Percentiles rank a stretch among this genome's conserved stretches.
phyloP scores from a whole-genome alignment of 2,797 vertebrate species.

The Spinus pinus region DNA sequence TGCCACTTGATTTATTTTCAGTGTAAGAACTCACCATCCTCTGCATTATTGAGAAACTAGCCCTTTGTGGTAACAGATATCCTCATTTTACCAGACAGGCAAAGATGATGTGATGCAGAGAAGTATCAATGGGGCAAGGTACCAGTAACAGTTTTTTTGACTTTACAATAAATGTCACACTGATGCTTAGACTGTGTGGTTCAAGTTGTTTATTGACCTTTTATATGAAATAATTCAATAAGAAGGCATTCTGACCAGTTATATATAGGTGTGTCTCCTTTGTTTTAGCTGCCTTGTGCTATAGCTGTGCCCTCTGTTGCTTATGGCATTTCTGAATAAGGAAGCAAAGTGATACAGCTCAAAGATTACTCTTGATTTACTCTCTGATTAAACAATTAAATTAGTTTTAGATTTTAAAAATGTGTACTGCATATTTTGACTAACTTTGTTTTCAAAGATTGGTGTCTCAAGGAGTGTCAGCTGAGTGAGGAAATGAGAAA shows the following conservation, averaged over 20 bases:
- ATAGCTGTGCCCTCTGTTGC: neutral
- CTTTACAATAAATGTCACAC: neutral
- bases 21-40: neutral
- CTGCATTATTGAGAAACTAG: neutral
- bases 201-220: neutral
- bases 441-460: constrained; percentile 1
- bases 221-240: neutral
- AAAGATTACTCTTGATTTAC: neutral
- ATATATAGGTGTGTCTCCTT: neutral
- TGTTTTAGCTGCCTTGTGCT: neutral
- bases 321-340: neutral
- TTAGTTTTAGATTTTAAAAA: neutral
- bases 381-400: neutral
- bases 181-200: neutral
- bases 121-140: neutral
- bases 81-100: neutral
- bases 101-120: neutral
- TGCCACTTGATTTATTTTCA: neutral
- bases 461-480: neutral
- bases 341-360: neutral
- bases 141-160: neutral
- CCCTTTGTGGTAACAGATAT: neutral
- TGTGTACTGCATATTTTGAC: neutral
- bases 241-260: neutral
- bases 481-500: neutral